Evolutionary conservation across 1,140 invertebrate species (phyloP).

Genomic region (Venustaconcha ellipsiformis): DNA sequence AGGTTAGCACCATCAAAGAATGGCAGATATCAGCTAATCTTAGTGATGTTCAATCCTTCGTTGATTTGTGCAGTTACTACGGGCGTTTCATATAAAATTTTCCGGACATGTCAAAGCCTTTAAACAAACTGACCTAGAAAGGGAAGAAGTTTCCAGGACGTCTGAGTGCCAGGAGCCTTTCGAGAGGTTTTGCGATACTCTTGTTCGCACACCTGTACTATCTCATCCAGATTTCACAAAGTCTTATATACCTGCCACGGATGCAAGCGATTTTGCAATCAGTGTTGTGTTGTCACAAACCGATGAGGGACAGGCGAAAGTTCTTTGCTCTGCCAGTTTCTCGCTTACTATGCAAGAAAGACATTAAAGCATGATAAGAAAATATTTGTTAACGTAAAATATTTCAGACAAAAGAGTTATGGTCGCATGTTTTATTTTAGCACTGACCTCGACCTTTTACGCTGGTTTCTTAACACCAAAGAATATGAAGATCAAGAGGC

Average conservation of each 20-base stretch:
- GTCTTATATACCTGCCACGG: slow-evolving; percentile 66
- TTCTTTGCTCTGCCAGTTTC: slow-evolving; percentile 4
- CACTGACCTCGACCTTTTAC: slow-evolving; percentile 38
- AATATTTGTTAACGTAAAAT: slow-evolving; percentile 28
- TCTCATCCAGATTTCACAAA: slow-evolving; percentile 53
- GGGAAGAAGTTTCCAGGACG: slow-evolving; percentile 4
- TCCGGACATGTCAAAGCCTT: slow-evolving; percentile 4
- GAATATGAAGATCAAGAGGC: slow-evolving; percentile 15
- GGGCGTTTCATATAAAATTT: slow-evolving; percentile 8
- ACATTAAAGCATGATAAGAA: slow-evolving; percentile 31
- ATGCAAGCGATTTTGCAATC: slow-evolving; percentile 67
- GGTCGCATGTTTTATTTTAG: slow-evolving; percentile 33
- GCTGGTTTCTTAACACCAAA: slow-evolving; percentile 27
- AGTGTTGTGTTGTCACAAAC: slow-evolving; percentile 27
- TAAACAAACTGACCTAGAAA: slow-evolving; percentile 13
- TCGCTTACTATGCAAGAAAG: slow-evolving; percentile 19
- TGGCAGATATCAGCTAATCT: slow-evolving; percentile 46
- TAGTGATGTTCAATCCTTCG: slow-evolving; percentile 47
- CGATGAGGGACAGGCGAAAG: no score
- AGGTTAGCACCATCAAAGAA: slow-evolving; percentile 42
- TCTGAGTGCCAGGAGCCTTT: slow-evolving; percentile 12
- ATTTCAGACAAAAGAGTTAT: slow-evolving; percentile 34
- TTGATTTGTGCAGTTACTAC: slow-evolving; percentile 28
- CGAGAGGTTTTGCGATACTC: slow-evolving; percentile 15
- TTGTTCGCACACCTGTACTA: slow-evolving; percentile 15